Evolutionary conservation across 2,797 vertebrate genomes (phyloP).

Genomic region (Aselliscus stoliczkanus): DNA sequence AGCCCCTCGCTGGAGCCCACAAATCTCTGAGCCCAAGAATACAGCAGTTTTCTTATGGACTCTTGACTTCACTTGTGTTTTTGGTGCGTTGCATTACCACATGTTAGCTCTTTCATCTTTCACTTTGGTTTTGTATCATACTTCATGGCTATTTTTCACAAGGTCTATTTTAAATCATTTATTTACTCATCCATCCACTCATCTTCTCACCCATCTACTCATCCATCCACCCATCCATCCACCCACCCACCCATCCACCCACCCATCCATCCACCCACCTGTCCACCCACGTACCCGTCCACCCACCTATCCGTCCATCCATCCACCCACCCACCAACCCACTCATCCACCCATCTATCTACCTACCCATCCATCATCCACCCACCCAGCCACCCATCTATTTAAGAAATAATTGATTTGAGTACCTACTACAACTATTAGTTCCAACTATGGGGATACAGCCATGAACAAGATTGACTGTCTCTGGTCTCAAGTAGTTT

Average conservation of each 20-base stretch:
- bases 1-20: too few relatives aligned
- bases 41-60: not conserved
- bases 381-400: not conserved
- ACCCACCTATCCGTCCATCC: too few relatives aligned
- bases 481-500: not conserved
- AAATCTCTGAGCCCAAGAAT: not conserved
- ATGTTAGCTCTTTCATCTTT: not conserved
- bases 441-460: not conserved
- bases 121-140: not conserved
- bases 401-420: not conserved
- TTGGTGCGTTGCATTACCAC: not conserved
- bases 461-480: not conserved
- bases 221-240: not conserved
- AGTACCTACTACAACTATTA: not conserved
- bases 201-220: too few relatives aligned
- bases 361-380: not conserved
- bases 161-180: not conserved
- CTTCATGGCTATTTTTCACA: not conserved
- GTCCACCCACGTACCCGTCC: not conserved
- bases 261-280: not conserved
- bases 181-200: not conserved
- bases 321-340: not conserved
- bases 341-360: not conserved
- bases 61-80: not conserved
- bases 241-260: not conserved